Percentiles rank a stretch among this genome's conserved stretches.
These are phyloP conservation scores for Hypena proboscidalis DNA, from an alignment of 2,888 invertebrate genomes.

Conservation along the genomic window DNA sequence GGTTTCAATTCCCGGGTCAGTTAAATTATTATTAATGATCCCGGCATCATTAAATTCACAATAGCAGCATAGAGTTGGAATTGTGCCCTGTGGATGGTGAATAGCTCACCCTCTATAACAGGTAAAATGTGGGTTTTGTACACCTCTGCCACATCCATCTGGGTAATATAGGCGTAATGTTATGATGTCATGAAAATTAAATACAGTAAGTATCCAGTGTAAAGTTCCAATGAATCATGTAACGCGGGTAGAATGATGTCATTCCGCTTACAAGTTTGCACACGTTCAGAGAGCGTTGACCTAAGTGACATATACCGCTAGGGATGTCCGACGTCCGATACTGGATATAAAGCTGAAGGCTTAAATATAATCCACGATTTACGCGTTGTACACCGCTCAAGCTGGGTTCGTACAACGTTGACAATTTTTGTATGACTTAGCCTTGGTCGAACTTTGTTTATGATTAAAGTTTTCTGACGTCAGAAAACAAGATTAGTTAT, in stretches of 20 bases:
- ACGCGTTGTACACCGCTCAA: not conserved
- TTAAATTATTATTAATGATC: too few relatives aligned
- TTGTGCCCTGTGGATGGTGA: too few relatives aligned
- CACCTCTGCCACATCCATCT: too few relatives aligned
- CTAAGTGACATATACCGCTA: conserved; percentile 23
- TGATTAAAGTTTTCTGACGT: conserved; percentile 5
- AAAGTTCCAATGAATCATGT: conserved; percentile 30
- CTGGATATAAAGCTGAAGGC: not conserved
- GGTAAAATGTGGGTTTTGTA: too few relatives aligned
- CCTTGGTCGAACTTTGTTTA: conserved; percentile 2
- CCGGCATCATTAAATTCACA: too few relatives aligned
- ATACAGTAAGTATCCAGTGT: conserved; percentile 12
- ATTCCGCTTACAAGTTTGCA: conserved; percentile 28
- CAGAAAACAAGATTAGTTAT: conserved; percentile 7
- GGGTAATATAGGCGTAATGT: not conserved
- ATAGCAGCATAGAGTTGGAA: too few relatives aligned
- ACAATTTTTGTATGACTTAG: too few relatives aligned
- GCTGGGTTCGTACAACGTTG: too few relatives aligned
- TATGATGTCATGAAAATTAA: not conserved
- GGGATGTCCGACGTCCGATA: conserved; percentile 5
- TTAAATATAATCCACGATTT: not conserved
- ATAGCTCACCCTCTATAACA: too few relatives aligned
- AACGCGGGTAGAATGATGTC: conserved; percentile 32
- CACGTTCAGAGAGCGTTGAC: conserved; percentile 26
- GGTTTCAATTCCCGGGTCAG: too few relatives aligned